Evolutionary conservation across 2,888 invertebrate species (phyloP).

Genomic region (Cheilosia soror): DNA sequence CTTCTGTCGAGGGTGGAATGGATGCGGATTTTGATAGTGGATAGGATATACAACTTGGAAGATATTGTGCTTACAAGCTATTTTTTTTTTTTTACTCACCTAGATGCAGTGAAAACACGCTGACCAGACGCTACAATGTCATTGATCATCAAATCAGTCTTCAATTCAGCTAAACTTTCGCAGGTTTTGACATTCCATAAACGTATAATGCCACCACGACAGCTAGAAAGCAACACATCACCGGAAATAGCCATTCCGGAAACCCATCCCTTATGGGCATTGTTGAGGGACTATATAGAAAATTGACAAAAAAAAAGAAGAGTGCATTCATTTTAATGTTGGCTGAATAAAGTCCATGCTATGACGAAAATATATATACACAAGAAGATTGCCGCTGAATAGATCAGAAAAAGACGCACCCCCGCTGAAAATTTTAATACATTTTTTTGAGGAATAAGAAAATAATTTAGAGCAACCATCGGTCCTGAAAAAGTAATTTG

Average conservation of each 20-base stretch:
- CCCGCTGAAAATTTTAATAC: slow-evolving; percentile 19
- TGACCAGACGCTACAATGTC: slow-evolving; percentile 87
- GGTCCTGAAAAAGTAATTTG: background rate
- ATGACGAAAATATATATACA: background rate
- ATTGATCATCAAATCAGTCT: slow-evolving; percentile 89
- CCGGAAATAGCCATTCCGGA: slow-evolving; percentile 88
- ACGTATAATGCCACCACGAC: slow-evolving; percentile 90
- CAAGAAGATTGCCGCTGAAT: slow-evolving; percentile 4
- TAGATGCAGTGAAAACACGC: slow-evolving; percentile 92
- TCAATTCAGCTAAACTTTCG: slow-evolving; percentile 87
- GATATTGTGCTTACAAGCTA: slow-evolving; percentile 27
- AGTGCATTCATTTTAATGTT: background rate
- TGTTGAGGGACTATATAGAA: slow-evolving; percentile 87
- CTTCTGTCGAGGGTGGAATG: slow-evolving; percentile 14
- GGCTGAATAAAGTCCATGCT: background rate
- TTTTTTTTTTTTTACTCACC: slow-evolving; percentile 85
- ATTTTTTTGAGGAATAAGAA: background rate
- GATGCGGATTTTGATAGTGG: slow-evolving; percentile 45
- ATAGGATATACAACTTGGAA: slow-evolving; percentile 46
- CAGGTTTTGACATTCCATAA: slow-evolving; percentile 90
- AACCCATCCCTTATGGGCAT: slow-evolving; percentile 95
- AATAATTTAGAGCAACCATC: background rate
- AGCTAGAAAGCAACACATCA: slow-evolving; percentile 88
- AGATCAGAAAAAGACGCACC: background rate
- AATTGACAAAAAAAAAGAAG: background rate